Base-by-base conservation (phyloP, 2,888 invertebrate genomes). In the Plemyria rubiginata region DNA sequence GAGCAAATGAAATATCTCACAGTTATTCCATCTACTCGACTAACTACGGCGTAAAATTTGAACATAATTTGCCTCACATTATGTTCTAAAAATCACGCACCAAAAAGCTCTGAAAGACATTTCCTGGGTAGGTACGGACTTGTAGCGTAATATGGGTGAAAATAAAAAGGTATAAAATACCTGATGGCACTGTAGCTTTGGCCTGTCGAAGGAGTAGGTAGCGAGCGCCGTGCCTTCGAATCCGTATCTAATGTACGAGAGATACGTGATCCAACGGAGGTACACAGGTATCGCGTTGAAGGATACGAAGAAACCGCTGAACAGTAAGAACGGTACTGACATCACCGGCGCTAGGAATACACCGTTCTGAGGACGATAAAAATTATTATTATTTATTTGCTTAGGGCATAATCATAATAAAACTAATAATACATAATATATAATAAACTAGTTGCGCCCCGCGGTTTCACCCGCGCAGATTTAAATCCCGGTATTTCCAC, bases 281-380 rank as follows among this genome's bases (percentile, higher is more conserved):
- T 99, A 99, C 2, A 97, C 95, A 0, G 99, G 99, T 80, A 99
- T 99, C 1, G 98, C 98, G 85, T 98, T 97, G 90, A 99, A 98
- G 67, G 98, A 98, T 43, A 99, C 98, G 91, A 99, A 99, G 95
- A 99, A 99, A 7, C 99, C 99, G 74, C 98, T 98, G 94, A 99
- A 99, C 63, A 99, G 93, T 60, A 99, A 94, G 93, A 99, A 98
- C 40, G 99, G 99, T 50, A 99, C 98, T 0, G 97, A 97, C 97
- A 98, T 98, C 49, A 99, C 98, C 0, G 99, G 99, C 7, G 98
- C 99, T 75, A 99, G 93, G 93, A 99, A 99, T 56, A 99, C 98
- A 32, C 99, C 98, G 82, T 98, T 98, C 95, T 98, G 41, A 41
- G 92, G 15, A n/a, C 8, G 51, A 3, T 22, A 36, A 8, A 54